Conservation (phyloP, 2,888 invertebrate species). For the Andricus quercusramuli region DNA sequence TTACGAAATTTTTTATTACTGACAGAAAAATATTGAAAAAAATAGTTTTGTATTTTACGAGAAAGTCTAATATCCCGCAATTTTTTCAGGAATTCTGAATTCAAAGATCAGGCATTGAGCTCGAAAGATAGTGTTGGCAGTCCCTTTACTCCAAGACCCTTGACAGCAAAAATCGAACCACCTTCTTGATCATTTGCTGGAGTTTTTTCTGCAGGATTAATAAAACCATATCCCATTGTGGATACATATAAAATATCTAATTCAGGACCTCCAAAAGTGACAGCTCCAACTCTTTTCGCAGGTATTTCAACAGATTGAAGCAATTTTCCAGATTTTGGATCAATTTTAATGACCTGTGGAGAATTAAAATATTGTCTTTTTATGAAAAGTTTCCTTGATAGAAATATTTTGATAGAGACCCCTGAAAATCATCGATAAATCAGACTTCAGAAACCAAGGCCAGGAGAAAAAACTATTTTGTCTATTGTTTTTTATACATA, state of each 20-base stretch:
- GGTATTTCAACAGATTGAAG: conserved; percentile 82
- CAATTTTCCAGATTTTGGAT: conserved; percentile 81
- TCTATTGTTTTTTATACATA: too few relatives aligned
- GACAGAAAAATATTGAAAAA: not conserved
- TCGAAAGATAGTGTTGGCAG: not conserved
- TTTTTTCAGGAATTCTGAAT: not conserved
- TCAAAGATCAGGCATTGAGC: not conserved
- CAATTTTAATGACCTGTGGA: conserved; percentile 82
- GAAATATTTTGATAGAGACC: too few relatives aligned
- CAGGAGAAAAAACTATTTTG: too few relatives aligned
- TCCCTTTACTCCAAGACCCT: conserved; percentile 75
- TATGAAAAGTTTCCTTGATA: not conserved
- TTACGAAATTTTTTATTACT: too few relatives aligned
- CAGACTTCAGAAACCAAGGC: too few relatives aligned
- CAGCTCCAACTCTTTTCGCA: conserved; percentile 83
- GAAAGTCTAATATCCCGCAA: not conserved
- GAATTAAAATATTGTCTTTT: not conserved
- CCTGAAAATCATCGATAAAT: too few relatives aligned
- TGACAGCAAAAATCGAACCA: conserved; percentile 78
- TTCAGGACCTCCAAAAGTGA: conserved; percentile 85
- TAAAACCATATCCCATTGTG: conserved; percentile 79
- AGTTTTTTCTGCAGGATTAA: conserved; percentile 74
- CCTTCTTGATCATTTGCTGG: conserved; percentile 72
- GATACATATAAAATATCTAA: conserved; percentile 85
- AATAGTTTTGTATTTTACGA: not conserved